Evolutionary conservation across 2,888 invertebrate genomes (phyloP).

Genomic region (Galeruca laticollis): DNA sequence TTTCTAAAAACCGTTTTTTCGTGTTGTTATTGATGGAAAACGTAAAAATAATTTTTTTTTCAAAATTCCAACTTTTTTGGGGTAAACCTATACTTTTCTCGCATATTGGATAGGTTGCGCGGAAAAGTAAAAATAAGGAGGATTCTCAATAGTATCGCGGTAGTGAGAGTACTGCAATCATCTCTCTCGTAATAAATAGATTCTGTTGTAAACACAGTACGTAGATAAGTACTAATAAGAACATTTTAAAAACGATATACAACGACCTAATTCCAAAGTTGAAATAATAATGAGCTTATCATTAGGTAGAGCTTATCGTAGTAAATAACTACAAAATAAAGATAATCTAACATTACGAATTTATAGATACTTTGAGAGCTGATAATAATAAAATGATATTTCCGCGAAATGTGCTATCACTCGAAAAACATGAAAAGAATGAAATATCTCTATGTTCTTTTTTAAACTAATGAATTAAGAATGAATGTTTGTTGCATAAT

Average conservation of each 20-base stretch:
- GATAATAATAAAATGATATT: background rate
- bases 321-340: background rate
- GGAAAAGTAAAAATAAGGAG: too few species aligned
- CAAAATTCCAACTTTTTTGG: too few species aligned
- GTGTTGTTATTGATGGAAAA: too few species aligned
- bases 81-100: too few species aligned
- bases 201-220: background rate
- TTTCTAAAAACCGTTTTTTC: too few species aligned
- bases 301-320: background rate
- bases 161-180: too few species aligned
- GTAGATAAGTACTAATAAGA: conserved; percentile 1
- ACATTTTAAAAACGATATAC: background rate
- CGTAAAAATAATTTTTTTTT: too few species aligned
- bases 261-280: background rate
- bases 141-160: too few species aligned
- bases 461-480: too few species aligned
- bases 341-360: background rate
- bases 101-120: too few species aligned
- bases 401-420: background rate
- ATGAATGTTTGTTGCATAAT: too few species aligned
- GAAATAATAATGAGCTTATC: background rate
- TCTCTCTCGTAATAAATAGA: background rate
- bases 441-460: too few species aligned
- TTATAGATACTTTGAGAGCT: background rate
- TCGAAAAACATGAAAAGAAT: background rate